Percentiles rank a stretch among this genome's conserved stretches.
phyloP scores from a whole-genome alignment of 2,797 vertebrate species.

The Poecilia velifera region DNA sequence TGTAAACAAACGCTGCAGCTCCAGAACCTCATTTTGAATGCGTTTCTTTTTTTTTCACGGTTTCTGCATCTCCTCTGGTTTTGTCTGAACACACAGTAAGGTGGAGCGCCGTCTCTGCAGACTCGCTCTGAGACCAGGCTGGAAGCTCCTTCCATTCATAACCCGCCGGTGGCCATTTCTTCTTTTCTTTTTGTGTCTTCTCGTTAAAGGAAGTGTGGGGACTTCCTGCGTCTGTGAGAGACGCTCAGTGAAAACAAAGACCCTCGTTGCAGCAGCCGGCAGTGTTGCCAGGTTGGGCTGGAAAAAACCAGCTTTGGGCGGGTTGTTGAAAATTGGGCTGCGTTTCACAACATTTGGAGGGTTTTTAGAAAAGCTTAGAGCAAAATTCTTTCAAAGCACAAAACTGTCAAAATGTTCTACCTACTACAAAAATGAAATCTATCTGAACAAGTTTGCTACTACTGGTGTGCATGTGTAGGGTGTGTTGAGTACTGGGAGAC shows the following conservation, averaged over 20 bases:
- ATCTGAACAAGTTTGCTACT: too few species aligned
- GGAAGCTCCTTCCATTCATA: conserved; percentile 16
- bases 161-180: background rate
- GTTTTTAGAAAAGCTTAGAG: too few species aligned
- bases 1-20: conserved; percentile 35
- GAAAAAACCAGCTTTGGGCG: too few species aligned
- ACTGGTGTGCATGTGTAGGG: too few species aligned
- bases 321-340: too few species aligned
- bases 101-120: background rate
- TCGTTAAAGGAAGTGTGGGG: conserved; percentile 49
- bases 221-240: conserved; percentile 42
- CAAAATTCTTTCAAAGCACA: too few species aligned
- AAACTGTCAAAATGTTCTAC: too few species aligned
- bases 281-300: too few species aligned
- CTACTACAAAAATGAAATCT: too few species aligned
- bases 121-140: background rate
- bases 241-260: conserved; percentile 61
- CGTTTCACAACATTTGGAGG: too few species aligned
- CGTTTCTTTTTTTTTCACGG: background rate
- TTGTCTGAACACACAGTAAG: conserved; percentile 5
- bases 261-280: conserved; percentile 43
- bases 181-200: conserved; percentile 29
- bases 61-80: background rate
- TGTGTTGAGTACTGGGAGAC: too few species aligned
- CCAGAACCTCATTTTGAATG: background rate